These are phyloP conservation scores for Campylomormyrus tamandua DNA, from an alignment of 2,113 vertebrate species.

Conservation along the genomic window DNA sequence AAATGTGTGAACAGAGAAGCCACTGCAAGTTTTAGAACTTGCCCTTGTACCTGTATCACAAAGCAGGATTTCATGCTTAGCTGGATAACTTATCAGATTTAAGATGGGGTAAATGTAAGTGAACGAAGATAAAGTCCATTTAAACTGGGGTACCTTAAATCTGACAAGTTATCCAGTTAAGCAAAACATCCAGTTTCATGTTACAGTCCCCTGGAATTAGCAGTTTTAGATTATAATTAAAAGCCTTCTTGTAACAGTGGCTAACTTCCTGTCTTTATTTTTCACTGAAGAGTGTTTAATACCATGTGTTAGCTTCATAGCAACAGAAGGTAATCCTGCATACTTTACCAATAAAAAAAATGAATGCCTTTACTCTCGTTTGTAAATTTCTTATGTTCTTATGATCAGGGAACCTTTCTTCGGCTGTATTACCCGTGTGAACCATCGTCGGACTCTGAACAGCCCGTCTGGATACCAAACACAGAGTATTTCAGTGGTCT, in stretches of 20 bases:
- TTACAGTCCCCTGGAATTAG: background rate
- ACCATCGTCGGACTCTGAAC: conserved; percentile 38
- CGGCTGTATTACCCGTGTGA: conserved; percentile 85
- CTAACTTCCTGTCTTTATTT: background rate
- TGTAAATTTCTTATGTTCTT: no score
- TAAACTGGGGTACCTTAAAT: background rate
- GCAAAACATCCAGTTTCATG: background rate
- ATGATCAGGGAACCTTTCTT: conserved; percentile 75
- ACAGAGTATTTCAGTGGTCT: conserved; percentile 82
- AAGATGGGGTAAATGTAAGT: background rate
- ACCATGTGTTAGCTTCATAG: background rate
- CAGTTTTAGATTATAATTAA: background rate
- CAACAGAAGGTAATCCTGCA: background rate
- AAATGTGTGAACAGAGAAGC: background rate
- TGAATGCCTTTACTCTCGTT: background rate
- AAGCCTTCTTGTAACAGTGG: background rate
- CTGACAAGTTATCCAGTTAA: background rate
- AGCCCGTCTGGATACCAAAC: conserved; percentile 79
- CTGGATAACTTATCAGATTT: background rate
- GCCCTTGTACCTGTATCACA: background rate
- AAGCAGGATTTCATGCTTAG: background rate
- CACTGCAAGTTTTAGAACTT: background rate
- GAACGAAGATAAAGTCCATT: background rate
- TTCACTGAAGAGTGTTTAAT: background rate
- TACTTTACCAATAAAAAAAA: background rate